These are phyloP conservation scores for Cerastoderma edule DNA, from an alignment of 2,888 invertebrate genomes.

Conservation along the genomic window DNA sequence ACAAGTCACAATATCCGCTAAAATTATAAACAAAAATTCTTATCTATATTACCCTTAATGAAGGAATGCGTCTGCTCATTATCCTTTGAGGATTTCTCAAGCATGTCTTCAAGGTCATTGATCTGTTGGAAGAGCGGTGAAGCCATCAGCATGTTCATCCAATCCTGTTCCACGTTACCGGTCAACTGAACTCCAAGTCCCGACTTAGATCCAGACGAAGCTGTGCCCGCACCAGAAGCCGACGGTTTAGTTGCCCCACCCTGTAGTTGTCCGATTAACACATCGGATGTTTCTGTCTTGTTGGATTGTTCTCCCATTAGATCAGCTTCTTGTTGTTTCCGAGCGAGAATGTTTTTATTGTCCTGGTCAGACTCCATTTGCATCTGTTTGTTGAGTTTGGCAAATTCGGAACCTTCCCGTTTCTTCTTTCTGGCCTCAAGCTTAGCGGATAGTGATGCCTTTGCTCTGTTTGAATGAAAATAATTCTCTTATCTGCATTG, in stretches of 20 bases:
- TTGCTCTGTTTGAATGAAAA: slow-evolving; percentile 37
- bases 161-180: slow-evolving; percentile 79
- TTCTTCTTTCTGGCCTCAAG: slow-evolving; percentile 77
- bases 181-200: slow-evolving; percentile 53
- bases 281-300: slow-evolving; percentile 50
- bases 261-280: slow-evolving; percentile 49
- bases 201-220: background rate
- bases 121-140: slow-evolving; percentile 82
- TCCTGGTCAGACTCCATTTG: slow-evolving; percentile 71
- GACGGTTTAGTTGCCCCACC: slow-evolving; percentile 48
- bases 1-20: no score
- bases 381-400: slow-evolving; percentile 71
- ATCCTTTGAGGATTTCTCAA: slow-evolving; percentile 70
- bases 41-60: slow-evolving; percentile 61
- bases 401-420: slow-evolving; percentile 68
- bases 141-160: slow-evolving; percentile 81
- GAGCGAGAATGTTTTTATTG: slow-evolving; percentile 61
- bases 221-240: background rate
- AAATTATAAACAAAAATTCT: no score
- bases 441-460: slow-evolving; percentile 70
- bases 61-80: slow-evolving; percentile 40
- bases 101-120: slow-evolving; percentile 79
- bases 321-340: slow-evolving; percentile 60
- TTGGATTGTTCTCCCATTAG: slow-evolving; percentile 55
- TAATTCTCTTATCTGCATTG: no score